Conservation (phyloP, 2,113 vertebrate species). For the Spea bombifrons region DNA sequence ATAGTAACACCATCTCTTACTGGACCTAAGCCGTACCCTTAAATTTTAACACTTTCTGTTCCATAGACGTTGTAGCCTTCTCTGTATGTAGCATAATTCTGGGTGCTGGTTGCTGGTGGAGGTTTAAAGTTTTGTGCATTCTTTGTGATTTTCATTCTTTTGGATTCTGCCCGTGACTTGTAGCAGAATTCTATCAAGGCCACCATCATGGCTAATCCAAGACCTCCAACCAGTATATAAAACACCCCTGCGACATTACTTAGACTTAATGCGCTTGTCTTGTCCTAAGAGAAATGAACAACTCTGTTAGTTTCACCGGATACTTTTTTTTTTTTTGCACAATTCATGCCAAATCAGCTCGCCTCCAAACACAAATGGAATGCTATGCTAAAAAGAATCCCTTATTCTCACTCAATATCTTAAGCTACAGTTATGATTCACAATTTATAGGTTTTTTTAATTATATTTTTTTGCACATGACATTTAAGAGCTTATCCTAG, state of each 20-base stretch:
- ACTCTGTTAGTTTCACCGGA: conserved; percentile 66
- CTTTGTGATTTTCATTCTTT: conserved; percentile 99
- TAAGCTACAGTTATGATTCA: no score
- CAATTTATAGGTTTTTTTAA: no score
- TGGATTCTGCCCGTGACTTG: conserved; percentile 98
- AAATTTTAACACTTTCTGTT: conserved; percentile 99
- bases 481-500: no score
- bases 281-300: conserved; percentile 96
- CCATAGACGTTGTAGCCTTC: conserved; percentile 99
- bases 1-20: conserved; percentile 40
- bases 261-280: conserved; percentile 98
- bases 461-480: no score
- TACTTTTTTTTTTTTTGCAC: no score
- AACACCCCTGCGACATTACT: conserved; percentile 99
- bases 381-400: no score
- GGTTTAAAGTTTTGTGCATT: conserved; percentile 99
- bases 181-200: conserved; percentile 99
- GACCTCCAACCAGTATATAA: conserved; percentile 99
- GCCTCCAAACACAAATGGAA: no score
- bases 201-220: conserved; percentile 99
- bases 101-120: conserved; percentile 91
- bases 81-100: conserved; percentile 99
- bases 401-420: no score
- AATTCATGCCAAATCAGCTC: no score
- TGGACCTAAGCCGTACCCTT: conserved; percentile 78